A percentile compares a stretch with the other conserved stretches of the same genome.
Evolutionary conservation across 1,140 invertebrate species (phyloP).

Genomic region (Neotoxoptera formosana): DNA sequence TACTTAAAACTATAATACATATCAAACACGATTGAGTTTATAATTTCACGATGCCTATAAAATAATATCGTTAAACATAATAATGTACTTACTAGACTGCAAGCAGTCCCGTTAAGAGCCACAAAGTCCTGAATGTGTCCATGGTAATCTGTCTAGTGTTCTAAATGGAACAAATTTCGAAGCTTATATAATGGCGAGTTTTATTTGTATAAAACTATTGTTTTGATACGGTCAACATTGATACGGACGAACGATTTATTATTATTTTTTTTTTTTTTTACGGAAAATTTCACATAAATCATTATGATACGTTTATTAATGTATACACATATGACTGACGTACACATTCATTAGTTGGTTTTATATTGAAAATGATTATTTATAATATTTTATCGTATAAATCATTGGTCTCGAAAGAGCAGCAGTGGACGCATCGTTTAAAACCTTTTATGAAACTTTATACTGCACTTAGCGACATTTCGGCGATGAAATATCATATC

Average conservation of each 20-base stretch:
- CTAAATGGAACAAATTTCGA: neutral
- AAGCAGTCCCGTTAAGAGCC: constrained; percentile 47
- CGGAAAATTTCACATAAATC: constrained; percentile 37
- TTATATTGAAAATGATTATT: neutral
- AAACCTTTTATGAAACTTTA: constrained; percentile 17
- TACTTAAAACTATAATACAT: neutral
- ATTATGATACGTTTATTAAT: neutral
- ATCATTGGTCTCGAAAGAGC: neutral
- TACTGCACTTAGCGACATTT: constrained; percentile 1
- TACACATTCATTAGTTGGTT: neutral
- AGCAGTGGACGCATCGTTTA: neutral
- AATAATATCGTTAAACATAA: neutral
- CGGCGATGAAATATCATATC: neutral
- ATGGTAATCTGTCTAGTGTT: constrained; percentile 28
- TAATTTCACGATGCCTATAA: neutral
- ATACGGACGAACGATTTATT: neutral
- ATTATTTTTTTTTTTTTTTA: neutral
- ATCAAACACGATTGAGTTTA: neutral
- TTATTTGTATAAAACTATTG: constrained; percentile 23
- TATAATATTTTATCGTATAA: constrained; percentile 26
- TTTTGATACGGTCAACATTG: constrained; percentile 48
- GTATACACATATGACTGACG: neutral
- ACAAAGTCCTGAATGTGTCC: constrained; percentile 10
- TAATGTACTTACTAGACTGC: constrained; percentile 32
- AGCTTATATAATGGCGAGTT: constrained; percentile 26